Evolutionary conservation across 2,113 vertebrate genomes (phyloP).

Genomic region (Notiomystis cincta): DNA sequence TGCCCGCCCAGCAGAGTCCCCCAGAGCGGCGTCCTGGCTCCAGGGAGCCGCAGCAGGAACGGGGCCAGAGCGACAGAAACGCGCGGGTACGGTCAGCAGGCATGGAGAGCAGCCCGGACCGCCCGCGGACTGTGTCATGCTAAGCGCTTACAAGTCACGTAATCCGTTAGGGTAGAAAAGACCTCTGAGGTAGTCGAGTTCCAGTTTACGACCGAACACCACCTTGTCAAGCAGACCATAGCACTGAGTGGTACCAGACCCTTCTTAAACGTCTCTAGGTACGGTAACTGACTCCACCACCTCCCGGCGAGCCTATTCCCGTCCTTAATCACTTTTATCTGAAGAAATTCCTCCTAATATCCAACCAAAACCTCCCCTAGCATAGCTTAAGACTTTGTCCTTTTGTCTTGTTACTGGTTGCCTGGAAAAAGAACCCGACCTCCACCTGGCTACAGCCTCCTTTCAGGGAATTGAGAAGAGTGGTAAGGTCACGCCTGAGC

Average conservation of each 20-base stretch:
- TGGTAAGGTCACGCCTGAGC: background rate
- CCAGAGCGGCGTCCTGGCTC: background rate
- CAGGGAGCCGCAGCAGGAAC: background rate
- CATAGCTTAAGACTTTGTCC: accelerated
- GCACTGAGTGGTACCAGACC: background rate
- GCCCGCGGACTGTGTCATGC: accelerated
- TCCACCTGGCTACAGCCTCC: background rate
- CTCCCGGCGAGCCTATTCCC: too few relatives aligned
- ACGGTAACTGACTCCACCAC: too few relatives aligned
- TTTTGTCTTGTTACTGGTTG: too few relatives aligned
- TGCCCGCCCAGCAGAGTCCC: background rate
- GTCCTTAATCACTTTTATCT: too few relatives aligned
- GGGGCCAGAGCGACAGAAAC: accelerated
- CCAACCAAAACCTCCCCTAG: accelerated
- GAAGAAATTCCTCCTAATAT: background rate
- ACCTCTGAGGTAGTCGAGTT: background rate
- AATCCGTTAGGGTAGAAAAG: background rate
- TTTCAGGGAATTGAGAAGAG: background rate
- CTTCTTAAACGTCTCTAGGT: too few relatives aligned
- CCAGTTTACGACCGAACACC: accelerated
- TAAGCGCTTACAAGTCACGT: accelerated
- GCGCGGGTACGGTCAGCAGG: accelerated
- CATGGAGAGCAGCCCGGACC: accelerated
- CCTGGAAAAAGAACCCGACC: accelerated
- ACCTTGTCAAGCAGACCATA: accelerated